phyloP scores from a whole-genome alignment of 2,797 vertebrate species.

The Esox masquinongy region DNA sequence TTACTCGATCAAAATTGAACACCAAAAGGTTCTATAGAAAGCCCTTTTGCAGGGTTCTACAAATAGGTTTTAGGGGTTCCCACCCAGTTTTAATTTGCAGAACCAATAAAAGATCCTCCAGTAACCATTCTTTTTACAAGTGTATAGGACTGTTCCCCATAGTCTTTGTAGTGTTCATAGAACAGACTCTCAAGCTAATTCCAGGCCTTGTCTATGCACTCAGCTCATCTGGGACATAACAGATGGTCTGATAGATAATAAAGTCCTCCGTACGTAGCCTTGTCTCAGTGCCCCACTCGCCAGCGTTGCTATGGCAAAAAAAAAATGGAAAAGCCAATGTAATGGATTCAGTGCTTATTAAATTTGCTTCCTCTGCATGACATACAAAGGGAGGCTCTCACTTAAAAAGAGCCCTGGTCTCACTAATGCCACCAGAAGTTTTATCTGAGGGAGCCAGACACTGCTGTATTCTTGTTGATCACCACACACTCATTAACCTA shows the following conservation, averaged over 20 bases:
- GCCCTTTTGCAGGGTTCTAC: no score
- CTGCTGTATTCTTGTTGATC: slow-evolving; percentile 62
- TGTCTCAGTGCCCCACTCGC: slow-evolving; percentile 61
- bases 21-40: no score
- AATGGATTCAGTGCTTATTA: slow-evolving; percentile 83
- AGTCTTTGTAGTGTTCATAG: not conserved
- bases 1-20: no score
- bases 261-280: slow-evolving; percentile 19
- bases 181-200: not conserved
- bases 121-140: no score
- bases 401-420: slow-evolving; percentile 62
- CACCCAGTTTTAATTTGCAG: no score
- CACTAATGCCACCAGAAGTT: slow-evolving; percentile 65
- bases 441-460: slow-evolving; percentile 81
- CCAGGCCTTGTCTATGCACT: not conserved
- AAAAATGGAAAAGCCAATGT: slow-evolving; percentile 59
- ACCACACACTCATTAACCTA: slow-evolving; percentile 80
- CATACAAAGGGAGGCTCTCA: slow-evolving; percentile 77
- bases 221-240: not conserved
- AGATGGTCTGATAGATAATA: slow-evolving; percentile 14
- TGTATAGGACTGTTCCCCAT: not conserved
- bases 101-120: no score
- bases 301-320: slow-evolving; percentile 80
- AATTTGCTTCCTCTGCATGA: slow-evolving; percentile 78
- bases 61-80: no score